phyloP scores from a whole-genome alignment of 2,113 vertebrate genomes.

The Eubucco bourcierii region DNA sequence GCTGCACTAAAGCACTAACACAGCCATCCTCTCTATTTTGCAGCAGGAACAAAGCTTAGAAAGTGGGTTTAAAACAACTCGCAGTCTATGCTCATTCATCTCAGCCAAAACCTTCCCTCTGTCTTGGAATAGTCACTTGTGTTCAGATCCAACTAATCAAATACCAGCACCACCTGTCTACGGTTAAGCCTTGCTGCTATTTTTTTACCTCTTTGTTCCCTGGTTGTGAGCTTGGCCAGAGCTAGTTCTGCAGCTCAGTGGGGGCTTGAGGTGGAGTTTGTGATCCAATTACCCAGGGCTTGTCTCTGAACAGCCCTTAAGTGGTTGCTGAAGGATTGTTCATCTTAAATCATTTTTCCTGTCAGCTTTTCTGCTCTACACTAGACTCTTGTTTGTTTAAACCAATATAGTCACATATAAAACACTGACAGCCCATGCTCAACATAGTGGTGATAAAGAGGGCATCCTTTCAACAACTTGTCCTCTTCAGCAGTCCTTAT shows the following conservation, averaged over 20 bases:
- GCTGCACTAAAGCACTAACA: neutral
- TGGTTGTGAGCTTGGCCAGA: neutral
- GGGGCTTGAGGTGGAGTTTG: neutral
- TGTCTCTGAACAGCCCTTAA: neutral
- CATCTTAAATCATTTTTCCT: conserved; percentile 16
- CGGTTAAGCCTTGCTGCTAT: neutral
- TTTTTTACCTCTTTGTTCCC: neutral
- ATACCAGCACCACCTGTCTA: neutral
- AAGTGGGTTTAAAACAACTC: neutral
- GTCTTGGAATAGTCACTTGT: neutral
- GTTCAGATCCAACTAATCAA: neutral
- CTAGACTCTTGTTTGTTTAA: conserved; percentile 27
- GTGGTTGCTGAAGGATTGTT: conserved; percentile 26
- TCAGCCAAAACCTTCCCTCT: neutral
- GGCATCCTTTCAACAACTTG: neutral
- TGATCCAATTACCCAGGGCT: neutral
- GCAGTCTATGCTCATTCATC: fast-evolving
- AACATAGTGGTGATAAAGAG: neutral
- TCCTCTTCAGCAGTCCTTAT: neutral
- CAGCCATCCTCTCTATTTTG: neutral
- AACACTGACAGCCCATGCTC: conserved; percentile 1
- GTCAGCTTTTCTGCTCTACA: neutral
- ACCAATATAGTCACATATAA: neutral
- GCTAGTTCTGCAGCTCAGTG: fast-evolving
- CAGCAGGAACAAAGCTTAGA: neutral